A percentile compares a stretch with the other conserved stretches of the same genome.
phyloP scores from a whole-genome alignment of 2,888 invertebrate genomes.

The Doris montereyensis region DNA sequence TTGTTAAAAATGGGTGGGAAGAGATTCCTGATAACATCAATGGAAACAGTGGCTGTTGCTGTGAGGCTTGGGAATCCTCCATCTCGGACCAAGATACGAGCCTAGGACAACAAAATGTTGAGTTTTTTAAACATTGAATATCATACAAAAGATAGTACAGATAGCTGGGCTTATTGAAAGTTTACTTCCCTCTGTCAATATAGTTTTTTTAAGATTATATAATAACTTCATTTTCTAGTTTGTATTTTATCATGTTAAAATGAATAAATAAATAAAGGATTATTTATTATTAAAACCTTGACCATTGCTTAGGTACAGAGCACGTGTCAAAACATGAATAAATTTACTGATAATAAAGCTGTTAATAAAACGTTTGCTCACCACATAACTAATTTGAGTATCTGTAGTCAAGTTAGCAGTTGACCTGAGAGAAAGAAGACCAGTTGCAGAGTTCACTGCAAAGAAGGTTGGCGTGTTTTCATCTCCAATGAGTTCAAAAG shows the following conservation, averaged over 20 bases:
- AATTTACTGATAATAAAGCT: too few species aligned
- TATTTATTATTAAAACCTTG: neutral
- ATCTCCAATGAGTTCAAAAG: slow-evolving; percentile 51
- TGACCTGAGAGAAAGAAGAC: slow-evolving; percentile 42
- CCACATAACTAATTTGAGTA: slow-evolving; percentile 51
- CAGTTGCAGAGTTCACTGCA: slow-evolving; percentile 42
- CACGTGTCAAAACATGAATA: too few species aligned
- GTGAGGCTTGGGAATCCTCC: slow-evolving; percentile 59
- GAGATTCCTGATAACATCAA: slow-evolving; percentile 54
- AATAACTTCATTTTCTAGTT: too few species aligned
- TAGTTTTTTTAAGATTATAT: too few species aligned
- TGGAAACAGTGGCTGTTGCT: slow-evolving; percentile 56
- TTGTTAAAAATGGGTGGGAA: slow-evolving; percentile 70
- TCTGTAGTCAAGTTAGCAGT: slow-evolving; percentile 53
- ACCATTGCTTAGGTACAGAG: too few species aligned
- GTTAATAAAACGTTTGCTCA: slow-evolving; percentile 46
- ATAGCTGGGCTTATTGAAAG: too few species aligned
- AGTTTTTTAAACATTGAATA: too few species aligned
- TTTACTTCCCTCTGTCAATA: too few species aligned
- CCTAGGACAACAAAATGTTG: too few species aligned
- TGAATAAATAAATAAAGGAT: too few species aligned
- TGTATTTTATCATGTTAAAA: too few species aligned
- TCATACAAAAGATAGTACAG: too few species aligned
- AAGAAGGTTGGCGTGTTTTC: slow-evolving; percentile 54
- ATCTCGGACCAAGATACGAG: slow-evolving; percentile 57